A percentile compares a stretch with the other conserved stretches of the same genome.
Evolutionary conservation across 2,113 vertebrate species (phyloP).

Genomic region (Conger conger): DNA sequence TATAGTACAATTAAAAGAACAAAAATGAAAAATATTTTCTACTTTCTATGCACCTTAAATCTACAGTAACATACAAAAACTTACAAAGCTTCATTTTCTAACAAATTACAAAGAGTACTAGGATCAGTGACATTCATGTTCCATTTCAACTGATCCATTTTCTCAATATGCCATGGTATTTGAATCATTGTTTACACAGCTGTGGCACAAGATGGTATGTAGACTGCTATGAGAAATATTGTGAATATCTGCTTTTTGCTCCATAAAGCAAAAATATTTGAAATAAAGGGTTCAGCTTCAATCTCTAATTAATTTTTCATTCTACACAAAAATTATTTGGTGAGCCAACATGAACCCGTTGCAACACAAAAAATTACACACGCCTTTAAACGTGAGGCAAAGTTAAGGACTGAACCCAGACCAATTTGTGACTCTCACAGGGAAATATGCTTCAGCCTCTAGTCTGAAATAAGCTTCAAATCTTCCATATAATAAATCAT

Average conservation of each 20-base stretch:
- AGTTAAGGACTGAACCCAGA: too few species aligned
- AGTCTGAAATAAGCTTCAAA: neutral
- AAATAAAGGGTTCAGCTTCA: too few species aligned
- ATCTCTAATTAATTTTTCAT: too few species aligned
- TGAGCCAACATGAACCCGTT: too few species aligned
- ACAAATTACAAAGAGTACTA: neutral
- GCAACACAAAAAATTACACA: too few species aligned
- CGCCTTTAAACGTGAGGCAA: too few species aligned
- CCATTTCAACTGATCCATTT: neutral
- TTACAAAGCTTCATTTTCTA: neutral
- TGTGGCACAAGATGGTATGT: neutral
- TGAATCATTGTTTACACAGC: neutral
- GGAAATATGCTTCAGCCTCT: neutral
- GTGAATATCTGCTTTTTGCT: too few species aligned
- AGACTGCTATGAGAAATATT: neutral
- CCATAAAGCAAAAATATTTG: too few species aligned
- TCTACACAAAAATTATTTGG: too few species aligned
- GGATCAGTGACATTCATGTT: neutral
- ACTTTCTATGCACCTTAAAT: slow-evolving; percentile 16
- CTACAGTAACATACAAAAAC: slow-evolving; percentile 4
- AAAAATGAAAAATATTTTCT: slow-evolving; percentile 23
- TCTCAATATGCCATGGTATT: neutral
- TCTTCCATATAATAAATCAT: neutral
- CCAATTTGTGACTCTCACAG: neutral
- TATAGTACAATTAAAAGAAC: slow-evolving; percentile 24